A percentile compares a stretch with the other conserved stretches of the same genome.
Conservation (phyloP, 2,797 vertebrate genomes). For the Anisognathus igniventris region DNA sequence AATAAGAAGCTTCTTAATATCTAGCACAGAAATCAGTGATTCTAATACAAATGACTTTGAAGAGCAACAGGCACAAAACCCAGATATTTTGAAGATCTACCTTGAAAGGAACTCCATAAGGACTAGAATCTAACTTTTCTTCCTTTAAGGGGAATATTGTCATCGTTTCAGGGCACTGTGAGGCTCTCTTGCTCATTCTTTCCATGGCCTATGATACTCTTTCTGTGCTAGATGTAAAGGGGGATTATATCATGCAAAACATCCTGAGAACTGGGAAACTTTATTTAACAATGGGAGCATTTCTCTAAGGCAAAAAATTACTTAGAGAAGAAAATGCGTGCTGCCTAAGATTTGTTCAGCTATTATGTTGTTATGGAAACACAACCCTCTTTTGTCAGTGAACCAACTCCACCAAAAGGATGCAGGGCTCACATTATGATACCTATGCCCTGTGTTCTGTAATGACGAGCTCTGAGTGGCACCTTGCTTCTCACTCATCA, state of each 20-base stretch:
- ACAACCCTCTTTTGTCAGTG: not conserved
- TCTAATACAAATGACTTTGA: not conserved
- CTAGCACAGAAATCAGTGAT: not conserved
- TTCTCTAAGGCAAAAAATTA: not conserved
- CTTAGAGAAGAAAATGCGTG: not conserved
- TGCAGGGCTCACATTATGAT: fast-evolving
- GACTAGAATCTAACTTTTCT: not conserved
- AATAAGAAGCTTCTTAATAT: not conserved
- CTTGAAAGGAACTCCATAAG: not conserved
- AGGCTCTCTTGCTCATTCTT: not conserved
- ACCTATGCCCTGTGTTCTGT: not conserved
- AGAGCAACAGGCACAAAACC: not conserved
- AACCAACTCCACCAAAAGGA: not conserved
- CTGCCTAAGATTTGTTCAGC: not conserved
- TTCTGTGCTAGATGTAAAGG: not conserved
- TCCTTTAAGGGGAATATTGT: not conserved
- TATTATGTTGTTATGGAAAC: constrained; percentile 23
- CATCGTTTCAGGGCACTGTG: not conserved
- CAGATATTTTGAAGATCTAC: not conserved
- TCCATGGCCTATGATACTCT: not conserved
- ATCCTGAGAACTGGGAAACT: not conserved
- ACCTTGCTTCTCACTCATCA: not conserved
- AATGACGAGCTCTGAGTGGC: not conserved
- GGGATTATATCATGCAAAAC: not conserved
- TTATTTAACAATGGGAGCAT: not conserved